These are phyloP conservation scores for Diadophis punctatus DNA, from an alignment of 2,113 vertebrate genomes.

Conservation along the genomic window DNA sequence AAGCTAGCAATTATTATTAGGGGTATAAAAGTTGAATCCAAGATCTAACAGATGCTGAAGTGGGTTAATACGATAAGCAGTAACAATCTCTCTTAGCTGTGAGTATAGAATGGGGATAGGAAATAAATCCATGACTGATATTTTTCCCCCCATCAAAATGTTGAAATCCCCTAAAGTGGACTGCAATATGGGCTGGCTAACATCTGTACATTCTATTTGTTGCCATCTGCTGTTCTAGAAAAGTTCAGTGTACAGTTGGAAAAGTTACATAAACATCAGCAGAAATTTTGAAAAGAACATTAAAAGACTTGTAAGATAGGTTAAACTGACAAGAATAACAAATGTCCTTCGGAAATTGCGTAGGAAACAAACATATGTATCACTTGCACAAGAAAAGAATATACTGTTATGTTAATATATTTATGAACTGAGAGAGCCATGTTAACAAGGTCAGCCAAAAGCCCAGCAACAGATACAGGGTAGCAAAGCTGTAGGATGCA, in stretches of 20 bases:
- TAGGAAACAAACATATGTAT: not conserved
- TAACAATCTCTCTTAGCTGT: not conserved
- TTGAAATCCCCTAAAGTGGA: not conserved
- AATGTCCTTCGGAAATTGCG: not conserved
- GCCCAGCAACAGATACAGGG: too few species aligned
- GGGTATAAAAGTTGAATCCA: not conserved
- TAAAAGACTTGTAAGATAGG: not conserved
- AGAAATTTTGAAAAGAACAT: not conserved
- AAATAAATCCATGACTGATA: not conserved
- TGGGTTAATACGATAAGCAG: not conserved
- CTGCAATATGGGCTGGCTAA: not conserved
- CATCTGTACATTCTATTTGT: not conserved
- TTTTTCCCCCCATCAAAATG: not conserved
- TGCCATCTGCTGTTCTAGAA: not conserved
- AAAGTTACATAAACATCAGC: not conserved
- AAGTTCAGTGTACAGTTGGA: not conserved
- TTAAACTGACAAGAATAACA: not conserved
- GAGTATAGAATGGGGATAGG: not conserved
- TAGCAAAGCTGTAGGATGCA: too few species aligned
- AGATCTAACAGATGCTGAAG: not conserved
- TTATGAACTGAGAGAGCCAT: too few species aligned
- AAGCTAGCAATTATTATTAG: not conserved
- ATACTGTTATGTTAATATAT: not conserved
- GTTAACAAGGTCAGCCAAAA: too few species aligned
- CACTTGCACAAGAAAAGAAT: slow-evolving; percentile 14